Conservation (phyloP, 1,140 invertebrate genomes). For the Euura saliciscinereae region DNA sequence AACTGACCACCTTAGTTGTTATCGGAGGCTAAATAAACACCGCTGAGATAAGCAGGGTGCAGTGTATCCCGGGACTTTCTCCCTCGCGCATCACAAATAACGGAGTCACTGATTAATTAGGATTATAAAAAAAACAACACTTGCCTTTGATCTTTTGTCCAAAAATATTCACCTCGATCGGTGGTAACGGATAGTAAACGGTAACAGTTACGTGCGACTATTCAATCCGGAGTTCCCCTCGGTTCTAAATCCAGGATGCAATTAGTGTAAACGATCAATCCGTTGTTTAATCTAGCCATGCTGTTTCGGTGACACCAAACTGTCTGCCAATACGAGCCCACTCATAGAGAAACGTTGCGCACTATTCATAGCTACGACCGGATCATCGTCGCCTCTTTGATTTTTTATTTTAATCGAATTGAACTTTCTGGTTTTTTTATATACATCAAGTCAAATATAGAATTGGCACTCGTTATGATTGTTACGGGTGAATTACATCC, state of each 20-base stretch:
- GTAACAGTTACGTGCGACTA: no score
- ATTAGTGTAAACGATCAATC: background rate
- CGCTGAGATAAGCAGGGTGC: no score
- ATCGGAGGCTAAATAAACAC: background rate
- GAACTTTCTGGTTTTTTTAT: background rate
- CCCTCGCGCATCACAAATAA: no score
- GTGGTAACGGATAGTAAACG: no score
- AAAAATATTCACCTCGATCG: no score
- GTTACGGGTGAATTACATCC: no score
- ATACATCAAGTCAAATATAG: no score
- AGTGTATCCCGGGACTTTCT: no score
- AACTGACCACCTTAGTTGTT: background rate
- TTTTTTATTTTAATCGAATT: background rate
- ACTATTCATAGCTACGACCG: background rate
- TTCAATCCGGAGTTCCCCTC: background rate
- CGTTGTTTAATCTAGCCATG: slow-evolving; percentile 9
- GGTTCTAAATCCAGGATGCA: background rate
- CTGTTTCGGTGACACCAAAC: slow-evolving; percentile 13
- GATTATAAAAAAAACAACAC: no score
- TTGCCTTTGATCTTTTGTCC: no score
- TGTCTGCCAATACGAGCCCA: slow-evolving; percentile 15
- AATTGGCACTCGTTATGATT: no score
- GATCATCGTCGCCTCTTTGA: background rate
- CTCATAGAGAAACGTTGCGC: background rate
- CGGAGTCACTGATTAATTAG: no score